Base-by-base conservation (phyloP, 2,888 invertebrate genomes). In the Blera fallax region DNA sequence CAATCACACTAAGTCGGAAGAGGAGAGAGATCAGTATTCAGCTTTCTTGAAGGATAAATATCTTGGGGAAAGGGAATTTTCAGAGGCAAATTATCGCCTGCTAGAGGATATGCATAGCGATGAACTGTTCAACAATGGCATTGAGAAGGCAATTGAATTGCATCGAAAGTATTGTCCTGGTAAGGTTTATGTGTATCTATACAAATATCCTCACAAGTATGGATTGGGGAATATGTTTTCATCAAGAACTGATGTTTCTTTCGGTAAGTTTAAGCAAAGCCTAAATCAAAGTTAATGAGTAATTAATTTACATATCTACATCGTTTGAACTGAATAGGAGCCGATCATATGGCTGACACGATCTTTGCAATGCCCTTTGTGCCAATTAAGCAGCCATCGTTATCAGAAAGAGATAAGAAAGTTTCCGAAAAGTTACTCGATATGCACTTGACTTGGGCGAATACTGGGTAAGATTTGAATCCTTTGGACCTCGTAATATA, bases 101-200 rank as follows among this genome's bases (percentile, higher is more conserved):
- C 29, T 90, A 0, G 89, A 90, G 76, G 85, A 94, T 92, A 93
- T 96, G 88, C 92, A 95, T 0, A 93, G 95, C 0, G 96, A 96
- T 90, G 92, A 95, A 10, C 90, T 95, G 0, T 96, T 96, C 89
- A 91, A 93, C 0, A 93, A 91, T 1, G 94, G 94, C 24, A 94
- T 94, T 0, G 94, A 94, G 50, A 93, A 93, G 81, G 91, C 94
- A 11, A 94, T 94, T 0, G 93, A 93, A 87, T 88, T 94, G 60
- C 95, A 95, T 88, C 93, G 95, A 0, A 89, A 91, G 16, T 92
- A 91, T 43, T 93, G 93, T 3, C 92, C 93, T 14, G 94, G 94
- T 81, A 94, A 95, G 0, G 93, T 95, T 2, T 95, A 94, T 91
- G 92, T 94, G 81, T 95, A 95, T 89, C 92, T 94, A 24, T 96